A percentile compares a stretch with the other conserved stretches of the same genome.
phyloP scores from a whole-genome alignment of 2,113 vertebrate genomes.

The Epinephelus moara region DNA sequence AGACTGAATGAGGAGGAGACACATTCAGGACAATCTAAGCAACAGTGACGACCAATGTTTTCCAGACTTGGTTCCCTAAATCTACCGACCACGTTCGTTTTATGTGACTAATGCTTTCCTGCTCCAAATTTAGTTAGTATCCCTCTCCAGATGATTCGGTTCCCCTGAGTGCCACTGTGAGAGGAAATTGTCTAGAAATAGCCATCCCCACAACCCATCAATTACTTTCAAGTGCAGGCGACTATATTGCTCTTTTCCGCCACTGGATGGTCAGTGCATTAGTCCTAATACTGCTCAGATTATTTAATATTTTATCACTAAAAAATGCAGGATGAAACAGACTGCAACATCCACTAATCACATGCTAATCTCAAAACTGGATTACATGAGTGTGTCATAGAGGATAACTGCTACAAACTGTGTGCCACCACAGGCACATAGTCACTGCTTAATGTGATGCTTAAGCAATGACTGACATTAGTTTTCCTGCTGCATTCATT shows the following conservation, averaged over 20 bases:
- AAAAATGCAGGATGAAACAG: conserved; percentile 2
- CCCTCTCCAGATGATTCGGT: conserved; percentile 37
- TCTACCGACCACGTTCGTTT: conserved; percentile 14
- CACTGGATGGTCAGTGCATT: conserved; percentile 4
- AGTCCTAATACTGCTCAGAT: conserved; percentile 5
- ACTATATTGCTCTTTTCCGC: background rate
- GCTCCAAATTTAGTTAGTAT: conserved; percentile 59
- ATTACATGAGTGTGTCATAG: conserved; percentile 23
- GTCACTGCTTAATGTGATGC: conserved; percentile 18
- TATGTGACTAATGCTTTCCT: conserved; percentile 64
- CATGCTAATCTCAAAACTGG: conserved; percentile 43
- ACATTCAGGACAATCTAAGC: conserved; percentile 3
- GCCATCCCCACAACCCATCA: conserved; percentile 36
- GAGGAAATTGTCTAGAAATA: conserved; percentile 55
- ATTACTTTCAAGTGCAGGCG: conserved; percentile 16
- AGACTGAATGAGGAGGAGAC: conserved; percentile 23
- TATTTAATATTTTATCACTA: conserved; percentile 20
- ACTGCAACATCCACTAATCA: conserved; percentile 39
- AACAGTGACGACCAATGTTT: conserved; percentile 6
- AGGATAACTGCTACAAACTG: conserved; percentile 12
- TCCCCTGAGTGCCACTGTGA: conserved; percentile 37
- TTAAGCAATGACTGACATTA: conserved; percentile 2
- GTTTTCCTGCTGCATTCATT: conserved; percentile 17
- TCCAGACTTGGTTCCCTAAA: conserved; percentile 35
- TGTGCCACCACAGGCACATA: background rate